Evolutionary conservation across 2,113 vertebrate species (phyloP).

Genomic region (Toxotes jaculatrix): DNA sequence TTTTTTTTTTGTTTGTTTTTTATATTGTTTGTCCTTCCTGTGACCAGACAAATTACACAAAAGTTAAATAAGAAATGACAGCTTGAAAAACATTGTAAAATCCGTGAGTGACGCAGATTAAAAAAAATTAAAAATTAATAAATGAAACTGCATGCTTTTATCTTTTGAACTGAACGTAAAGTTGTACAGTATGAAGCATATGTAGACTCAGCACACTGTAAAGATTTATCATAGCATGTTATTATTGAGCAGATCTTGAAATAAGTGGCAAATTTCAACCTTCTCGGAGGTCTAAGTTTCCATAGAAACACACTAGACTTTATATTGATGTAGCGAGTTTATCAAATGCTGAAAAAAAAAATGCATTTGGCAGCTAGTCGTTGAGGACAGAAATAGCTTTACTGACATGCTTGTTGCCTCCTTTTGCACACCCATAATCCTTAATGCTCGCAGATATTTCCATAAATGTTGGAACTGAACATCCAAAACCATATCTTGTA

Average conservation of each 20-base stretch:
- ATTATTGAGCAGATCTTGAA: slow-evolving; percentile 62
- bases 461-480: slow-evolving; percentile 81
- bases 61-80: neutral
- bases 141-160: neutral
- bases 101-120: neutral
- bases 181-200: neutral
- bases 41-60: neutral
- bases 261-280: slow-evolving; percentile 76
- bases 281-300: slow-evolving; percentile 83
- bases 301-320: slow-evolving; percentile 85
- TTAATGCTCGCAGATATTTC: slow-evolving; percentile 80
- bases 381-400: slow-evolving; percentile 83
- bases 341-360: slow-evolving; percentile 80
- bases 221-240: slow-evolving; percentile 41
- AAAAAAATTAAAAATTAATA: neutral
- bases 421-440: slow-evolving; percentile 81
- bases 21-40: neutral
- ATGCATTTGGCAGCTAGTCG: slow-evolving; percentile 80
- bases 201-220: slow-evolving; percentile 22
- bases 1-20: neutral
- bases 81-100: neutral
- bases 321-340: slow-evolving; percentile 82
- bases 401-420: slow-evolving; percentile 82
- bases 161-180: neutral
- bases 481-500: slow-evolving; percentile 77